Evolutionary conservation across 2,888 invertebrate genomes (phyloP).

Genomic region (Argyresthia albistria): DNA sequence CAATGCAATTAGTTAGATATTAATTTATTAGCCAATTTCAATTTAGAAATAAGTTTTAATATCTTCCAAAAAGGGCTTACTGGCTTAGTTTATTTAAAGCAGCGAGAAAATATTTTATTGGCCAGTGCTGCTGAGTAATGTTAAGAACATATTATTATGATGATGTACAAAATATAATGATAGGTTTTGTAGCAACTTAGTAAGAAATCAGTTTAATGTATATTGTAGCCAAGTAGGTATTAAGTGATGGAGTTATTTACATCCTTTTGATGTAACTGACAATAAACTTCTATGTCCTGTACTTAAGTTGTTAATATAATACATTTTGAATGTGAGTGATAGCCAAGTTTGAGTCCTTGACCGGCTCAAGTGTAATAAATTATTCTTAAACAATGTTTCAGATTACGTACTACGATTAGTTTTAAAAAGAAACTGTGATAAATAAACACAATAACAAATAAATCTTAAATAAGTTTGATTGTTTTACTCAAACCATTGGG

Average conservation of each 20-base stretch:
- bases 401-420: not conserved
- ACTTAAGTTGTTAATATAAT: not conserved
- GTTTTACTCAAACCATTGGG: too few species aligned
- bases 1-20: not conserved
- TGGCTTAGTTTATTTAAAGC: not conserved
- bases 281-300: not conserved
- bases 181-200: not conserved
- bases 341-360: too few species aligned
- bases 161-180: not conserved
- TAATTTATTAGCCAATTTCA: constrained; percentile 3
- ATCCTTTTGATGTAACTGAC: not conserved
- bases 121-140: not conserved
- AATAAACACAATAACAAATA: constrained; percentile 26
- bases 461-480: not conserved
- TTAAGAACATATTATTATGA: not conserved
- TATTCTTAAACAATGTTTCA: too few species aligned
- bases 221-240: not conserved
- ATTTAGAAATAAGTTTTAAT: not conserved
- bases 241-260: not conserved
- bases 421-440: constrained; percentile 42
- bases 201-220: too few species aligned
- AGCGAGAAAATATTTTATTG: not conserved
- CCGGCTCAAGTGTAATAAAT: too few species aligned
- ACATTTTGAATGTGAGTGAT: too few species aligned
- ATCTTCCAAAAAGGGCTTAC: not conserved